Conservation (phyloP, 2,113 vertebrate species). For the human region DNA sequence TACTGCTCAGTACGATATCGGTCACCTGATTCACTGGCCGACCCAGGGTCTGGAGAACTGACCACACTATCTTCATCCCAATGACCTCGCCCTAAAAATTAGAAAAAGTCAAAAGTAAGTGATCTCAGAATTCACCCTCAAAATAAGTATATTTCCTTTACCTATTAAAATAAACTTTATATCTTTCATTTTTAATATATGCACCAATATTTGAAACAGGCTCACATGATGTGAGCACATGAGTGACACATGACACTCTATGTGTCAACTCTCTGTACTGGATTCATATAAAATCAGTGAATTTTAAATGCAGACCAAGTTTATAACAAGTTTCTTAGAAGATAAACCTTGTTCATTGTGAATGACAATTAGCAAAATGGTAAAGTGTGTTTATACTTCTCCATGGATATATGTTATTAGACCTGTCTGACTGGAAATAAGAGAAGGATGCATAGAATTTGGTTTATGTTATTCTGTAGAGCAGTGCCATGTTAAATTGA, state of each 20-base stretch:
- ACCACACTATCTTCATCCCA: slow-evolving; percentile 97
- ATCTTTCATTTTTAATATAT: slow-evolving; percentile 30
- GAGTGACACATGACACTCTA: too few species aligned
- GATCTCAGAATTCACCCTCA: not conserved
- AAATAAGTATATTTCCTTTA: slow-evolving; percentile 2
- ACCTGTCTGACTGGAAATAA: not conserved
- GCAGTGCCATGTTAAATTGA: not conserved
- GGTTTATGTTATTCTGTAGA: slow-evolving; percentile 13
- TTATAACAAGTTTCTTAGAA: slow-evolving; percentile 30
- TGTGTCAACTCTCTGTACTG: not conserved
- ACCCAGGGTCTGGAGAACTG: slow-evolving; percentile 96
- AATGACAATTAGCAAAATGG: not conserved
- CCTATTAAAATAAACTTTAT: not conserved
- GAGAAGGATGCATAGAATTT: not conserved
- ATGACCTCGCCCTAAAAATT: slow-evolving; percentile 90
- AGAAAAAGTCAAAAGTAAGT: slow-evolving; percentile 51
- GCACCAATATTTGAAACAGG: slow-evolving; percentile 47
- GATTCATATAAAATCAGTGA: not conserved
- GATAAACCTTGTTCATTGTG: not conserved
- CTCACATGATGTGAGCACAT: not conserved
- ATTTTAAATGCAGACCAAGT: slow-evolving; percentile 4
- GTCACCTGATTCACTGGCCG: slow-evolving; percentile 95
- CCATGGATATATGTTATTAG: not conserved
- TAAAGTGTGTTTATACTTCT: not conserved
- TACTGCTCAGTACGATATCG: slow-evolving; percentile 90